Evolutionary conservation across 2,797 vertebrate genomes (phyloP).

Genomic region (Menidia menidia): DNA sequence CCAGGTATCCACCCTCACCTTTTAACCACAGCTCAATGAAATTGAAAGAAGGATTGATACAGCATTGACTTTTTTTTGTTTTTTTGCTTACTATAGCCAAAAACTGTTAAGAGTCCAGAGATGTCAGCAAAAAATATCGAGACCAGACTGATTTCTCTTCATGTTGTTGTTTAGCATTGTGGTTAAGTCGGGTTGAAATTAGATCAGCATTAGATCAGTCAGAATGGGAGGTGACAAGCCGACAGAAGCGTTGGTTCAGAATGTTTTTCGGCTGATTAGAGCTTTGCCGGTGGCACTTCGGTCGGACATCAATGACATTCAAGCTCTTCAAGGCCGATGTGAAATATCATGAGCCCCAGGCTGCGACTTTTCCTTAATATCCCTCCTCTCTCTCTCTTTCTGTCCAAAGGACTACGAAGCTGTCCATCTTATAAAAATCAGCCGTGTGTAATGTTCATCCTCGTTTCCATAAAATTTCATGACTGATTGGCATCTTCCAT

Average conservation of each 20-base stretch:
- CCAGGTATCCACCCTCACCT: slow-evolving; percentile 37
- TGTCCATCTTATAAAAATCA: background rate
- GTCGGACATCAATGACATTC: background rate
- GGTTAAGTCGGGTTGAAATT: too few species aligned
- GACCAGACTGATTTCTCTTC: too few species aligned
- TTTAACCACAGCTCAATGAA: slow-evolving; percentile 34
- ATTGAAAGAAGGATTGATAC: slow-evolving; percentile 6
- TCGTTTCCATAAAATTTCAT: background rate
- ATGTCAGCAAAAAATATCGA: background rate
- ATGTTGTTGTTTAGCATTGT: too few species aligned
- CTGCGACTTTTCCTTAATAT: background rate
- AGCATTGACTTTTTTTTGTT: background rate
- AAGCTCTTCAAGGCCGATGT: background rate
- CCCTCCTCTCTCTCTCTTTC: background rate
- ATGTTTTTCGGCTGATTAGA: background rate
- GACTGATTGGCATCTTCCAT: background rate
- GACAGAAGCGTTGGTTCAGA: background rate
- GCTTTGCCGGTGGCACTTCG: background rate
- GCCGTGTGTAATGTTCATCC: background rate
- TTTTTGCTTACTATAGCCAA: too few species aligned
- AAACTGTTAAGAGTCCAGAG: background rate
- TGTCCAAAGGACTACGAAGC: background rate
- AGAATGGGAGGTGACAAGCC: background rate
- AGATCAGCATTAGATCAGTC: too few species aligned
- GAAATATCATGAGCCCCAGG: background rate